These are phyloP conservation scores for Dicyrtoma fusca DNA, from an alignment of 2,888 invertebrate species.

Conservation along the genomic window DNA sequence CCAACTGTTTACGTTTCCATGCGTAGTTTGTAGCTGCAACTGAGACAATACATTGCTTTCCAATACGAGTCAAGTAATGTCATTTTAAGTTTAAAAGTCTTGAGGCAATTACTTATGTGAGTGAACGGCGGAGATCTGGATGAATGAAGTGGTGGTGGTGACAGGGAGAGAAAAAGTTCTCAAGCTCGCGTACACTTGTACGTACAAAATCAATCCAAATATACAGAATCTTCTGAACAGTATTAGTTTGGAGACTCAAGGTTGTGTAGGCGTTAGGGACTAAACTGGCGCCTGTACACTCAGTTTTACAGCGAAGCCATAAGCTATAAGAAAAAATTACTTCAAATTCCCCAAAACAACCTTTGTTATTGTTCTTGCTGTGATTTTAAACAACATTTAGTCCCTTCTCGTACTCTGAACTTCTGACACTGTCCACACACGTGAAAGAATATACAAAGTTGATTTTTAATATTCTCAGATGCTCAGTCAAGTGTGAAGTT, in stretches of 20 bases:
- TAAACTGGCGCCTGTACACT: not conserved
- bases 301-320: not conserved
- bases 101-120: too few species aligned
- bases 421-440: not conserved
- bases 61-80: too few species aligned
- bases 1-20: too few species aligned
- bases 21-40: too few species aligned
- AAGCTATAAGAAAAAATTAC: not conserved
- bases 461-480: too few species aligned
- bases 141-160: conserved; percentile 11
- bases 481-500: not conserved
- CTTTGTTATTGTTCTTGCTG: conserved; percentile 21
- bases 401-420: not conserved
- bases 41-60: too few species aligned
- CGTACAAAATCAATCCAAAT: not conserved
- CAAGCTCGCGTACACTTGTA: not conserved
- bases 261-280: conserved; percentile 15
- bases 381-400: conserved; percentile 6
- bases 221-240: not conserved
- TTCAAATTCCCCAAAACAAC: conserved; percentile 6
- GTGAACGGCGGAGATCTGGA: too few species aligned
- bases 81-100: too few species aligned
- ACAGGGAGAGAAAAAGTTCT: conserved; percentile 8
- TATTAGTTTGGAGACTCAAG: conserved; percentile 11
- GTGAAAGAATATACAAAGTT: not conserved